Conservation (phyloP, 2,888 invertebrate species). For the Xylophagus ater region DNA sequence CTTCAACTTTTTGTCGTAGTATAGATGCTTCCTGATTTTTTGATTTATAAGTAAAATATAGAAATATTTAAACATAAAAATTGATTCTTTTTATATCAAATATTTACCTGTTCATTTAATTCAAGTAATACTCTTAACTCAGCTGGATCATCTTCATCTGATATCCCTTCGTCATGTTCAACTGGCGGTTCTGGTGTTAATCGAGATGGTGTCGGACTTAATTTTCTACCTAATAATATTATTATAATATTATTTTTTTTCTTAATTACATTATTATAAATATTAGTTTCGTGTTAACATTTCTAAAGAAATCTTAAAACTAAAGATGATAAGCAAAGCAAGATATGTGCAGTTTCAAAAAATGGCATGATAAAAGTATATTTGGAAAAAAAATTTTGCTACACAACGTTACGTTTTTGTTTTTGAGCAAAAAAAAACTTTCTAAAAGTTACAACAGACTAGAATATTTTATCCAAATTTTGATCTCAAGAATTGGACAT, state of each 20-base stretch:
- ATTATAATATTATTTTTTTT: no score
- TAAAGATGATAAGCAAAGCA: conserved; percentile 1
- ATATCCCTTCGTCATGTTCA: conserved; percentile 62
- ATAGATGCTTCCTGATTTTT: conserved; percentile 61
- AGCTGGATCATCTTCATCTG: conserved; percentile 69
- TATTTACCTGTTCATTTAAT: conserved; percentile 64
- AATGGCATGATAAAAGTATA: conserved; percentile 38
- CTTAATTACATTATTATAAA: no score
- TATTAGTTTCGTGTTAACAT: no score
- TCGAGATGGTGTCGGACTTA: conserved; percentile 56
- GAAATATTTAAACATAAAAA: conserved; percentile 2
- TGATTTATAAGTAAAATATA: background rate
- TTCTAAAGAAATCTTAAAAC: background rate
- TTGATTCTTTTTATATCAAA: background rate
- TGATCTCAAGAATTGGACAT: no score
- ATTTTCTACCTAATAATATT: conserved; percentile 49
- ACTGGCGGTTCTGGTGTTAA: conserved; percentile 52
- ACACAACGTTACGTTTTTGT: no score
- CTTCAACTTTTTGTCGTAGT: conserved; percentile 71
- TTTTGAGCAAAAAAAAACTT: no score
- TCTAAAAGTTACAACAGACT: no score
- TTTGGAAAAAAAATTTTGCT: conserved; percentile 19
- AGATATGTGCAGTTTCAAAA: conserved; percentile 41
- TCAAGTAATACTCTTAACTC: conserved; percentile 78
- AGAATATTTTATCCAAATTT: no score